A percentile compares a stretch with the other conserved stretches of the same genome.
Conservation (phyloP, 2,113 vertebrate species). For the Dipodomys ordii region DNA sequence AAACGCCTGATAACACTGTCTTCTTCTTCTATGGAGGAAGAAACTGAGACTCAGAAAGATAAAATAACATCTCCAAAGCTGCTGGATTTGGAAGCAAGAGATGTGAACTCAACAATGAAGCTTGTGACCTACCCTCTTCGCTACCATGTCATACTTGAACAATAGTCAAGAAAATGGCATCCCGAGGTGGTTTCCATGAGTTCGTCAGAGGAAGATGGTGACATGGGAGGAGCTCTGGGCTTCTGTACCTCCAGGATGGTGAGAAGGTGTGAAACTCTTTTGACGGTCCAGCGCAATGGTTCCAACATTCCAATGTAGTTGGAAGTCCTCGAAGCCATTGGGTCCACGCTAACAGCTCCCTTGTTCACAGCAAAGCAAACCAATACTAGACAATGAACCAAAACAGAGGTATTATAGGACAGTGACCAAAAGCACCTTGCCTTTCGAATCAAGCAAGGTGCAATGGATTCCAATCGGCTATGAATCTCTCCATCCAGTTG, state of each 20-base stretch:
- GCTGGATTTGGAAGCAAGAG: not conserved
- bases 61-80: not conserved
- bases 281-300: not conserved
- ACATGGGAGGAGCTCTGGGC: fast-evolving
- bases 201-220: not conserved
- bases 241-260: fast-evolving
- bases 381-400: not conserved
- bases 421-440: not conserved
- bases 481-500: not conserved
- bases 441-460: not conserved
- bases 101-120: not conserved
- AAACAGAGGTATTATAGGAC: not conserved
- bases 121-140: not conserved
- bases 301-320: not conserved
- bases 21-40: not conserved
- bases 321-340: not conserved
- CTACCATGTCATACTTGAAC: not conserved
- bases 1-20: not conserved
- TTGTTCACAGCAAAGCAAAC: not conserved
- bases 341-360: not conserved
- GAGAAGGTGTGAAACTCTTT: not conserved
- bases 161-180: not conserved
- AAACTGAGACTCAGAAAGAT: not conserved
- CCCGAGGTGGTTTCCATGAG: not conserved
- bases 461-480: not conserved